A percentile compares a stretch with the other conserved stretches of the same genome.
Conservation (phyloP, 2,888 invertebrate species). For the Drosophila subsilvestris region DNA sequence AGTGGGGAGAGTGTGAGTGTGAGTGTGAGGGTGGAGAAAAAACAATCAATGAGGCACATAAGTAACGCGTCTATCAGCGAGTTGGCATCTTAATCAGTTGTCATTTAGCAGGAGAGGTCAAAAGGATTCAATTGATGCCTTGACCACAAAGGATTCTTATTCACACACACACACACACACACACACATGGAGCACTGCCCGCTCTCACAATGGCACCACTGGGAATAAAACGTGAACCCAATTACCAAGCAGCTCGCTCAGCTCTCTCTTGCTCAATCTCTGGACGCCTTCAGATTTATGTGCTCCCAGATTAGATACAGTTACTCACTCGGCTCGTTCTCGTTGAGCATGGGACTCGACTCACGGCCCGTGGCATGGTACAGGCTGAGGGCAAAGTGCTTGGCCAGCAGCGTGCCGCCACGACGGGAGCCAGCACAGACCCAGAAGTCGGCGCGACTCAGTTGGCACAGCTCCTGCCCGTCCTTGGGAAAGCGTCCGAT, state of each 20-base stretch:
- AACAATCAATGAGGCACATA: conserved; percentile 75
- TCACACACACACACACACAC: conserved; percentile 9
- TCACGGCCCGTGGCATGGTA: conserved; percentile 87
- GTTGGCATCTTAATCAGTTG: conserved; percentile 75
- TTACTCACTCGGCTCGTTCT: conserved; percentile 84
- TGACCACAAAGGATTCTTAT: conserved; percentile 67
- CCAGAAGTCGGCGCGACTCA: conserved; percentile 88
- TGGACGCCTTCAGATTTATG: conserved; percentile 63
- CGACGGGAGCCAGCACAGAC: conserved; percentile 85
- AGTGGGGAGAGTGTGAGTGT: no score
- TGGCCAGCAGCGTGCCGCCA: conserved; percentile 86
- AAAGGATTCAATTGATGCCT: conserved; percentile 69
- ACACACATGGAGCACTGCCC: not conserved
- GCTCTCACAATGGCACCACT: conserved; percentile 60
- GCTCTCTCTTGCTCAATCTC: conserved; percentile 39
- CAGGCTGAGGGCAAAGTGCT: conserved; percentile 87
- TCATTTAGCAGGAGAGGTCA: conserved; percentile 64
- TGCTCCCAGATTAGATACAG: conserved; percentile 48
- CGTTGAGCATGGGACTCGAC: conserved; percentile 86
- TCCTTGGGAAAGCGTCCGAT: conserved; percentile 85
- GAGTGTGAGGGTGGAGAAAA: conserved; percentile 25
- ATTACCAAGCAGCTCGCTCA: conserved; percentile 71
- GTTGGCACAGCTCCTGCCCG: conserved; percentile 86
- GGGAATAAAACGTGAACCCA: conserved; percentile 72
- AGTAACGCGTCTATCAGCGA: conserved; percentile 65